Evolutionary conservation across 2,797 vertebrate species (phyloP), one percentile per base, ranked within the genome.

Genomic region (Sciaenops ocellatus): DNA sequence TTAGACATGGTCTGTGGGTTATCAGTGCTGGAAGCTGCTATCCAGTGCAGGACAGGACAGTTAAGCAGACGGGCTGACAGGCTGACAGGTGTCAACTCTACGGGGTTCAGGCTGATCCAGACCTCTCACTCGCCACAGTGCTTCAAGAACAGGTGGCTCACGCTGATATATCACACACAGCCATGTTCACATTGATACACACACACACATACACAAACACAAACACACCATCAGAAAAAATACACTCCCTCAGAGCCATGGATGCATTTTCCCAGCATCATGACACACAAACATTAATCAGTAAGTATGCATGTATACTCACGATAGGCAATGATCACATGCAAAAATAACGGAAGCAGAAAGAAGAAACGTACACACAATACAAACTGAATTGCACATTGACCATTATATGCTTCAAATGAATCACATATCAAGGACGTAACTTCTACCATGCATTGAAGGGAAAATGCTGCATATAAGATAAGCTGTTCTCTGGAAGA

Each of bases 21-120:
- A 86, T 81, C 76, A 63, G 82, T 6, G 75, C 67, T 81, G 81
- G 77, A 72, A 83, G 77, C 81, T 63, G 69, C 83, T 79, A 57
- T 86, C 79, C 76, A 57, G 76, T 28, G 50, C 74, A 56, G 85
- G 83, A 75, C 82, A 71, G 87, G 84, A 80, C 75, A 24, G 87
- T 78, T 74, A 71, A 73, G 79, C 87, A 87, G 85, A 88, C 68
- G 74, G 85, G 51, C 77, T 78, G 85, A 87, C 81, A 79, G 79
- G 83, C 82, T 87, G 90, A 89, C 90, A 91, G 90, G 83, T 89
- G 90, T 90, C 87, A 85, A 24, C 89, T 80, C 86, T 18, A 16
- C 73, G 11, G 81, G 90, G 82, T 71, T 26, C 68, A 64, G 57
- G 59, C 82, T 74, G 61, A 88, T 84, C 76, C 88, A 84, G 79